These are phyloP conservation scores for Calephelis virginiensis DNA, from an alignment of 1,140 invertebrate species.

Conservation along the genomic window DNA sequence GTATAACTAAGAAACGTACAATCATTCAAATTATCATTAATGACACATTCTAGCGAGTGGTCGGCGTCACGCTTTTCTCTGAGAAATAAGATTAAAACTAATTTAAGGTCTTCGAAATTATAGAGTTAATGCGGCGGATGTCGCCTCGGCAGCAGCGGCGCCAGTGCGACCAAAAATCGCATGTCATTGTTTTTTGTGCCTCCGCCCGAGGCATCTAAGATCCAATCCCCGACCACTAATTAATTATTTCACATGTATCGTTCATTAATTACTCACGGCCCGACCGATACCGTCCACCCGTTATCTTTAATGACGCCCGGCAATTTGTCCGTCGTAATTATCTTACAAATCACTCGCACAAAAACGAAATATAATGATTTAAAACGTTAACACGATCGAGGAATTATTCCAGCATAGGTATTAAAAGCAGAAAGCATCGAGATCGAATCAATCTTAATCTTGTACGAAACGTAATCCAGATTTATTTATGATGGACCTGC, in stretches of 20 bases:
- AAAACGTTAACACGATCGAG: conserved; percentile 69
- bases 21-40: conserved; percentile 70
- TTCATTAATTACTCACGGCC: conserved; percentile 73
- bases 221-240: conserved; percentile 65
- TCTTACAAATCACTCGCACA: conserved; percentile 64
- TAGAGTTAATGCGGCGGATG: conserved; percentile 64
- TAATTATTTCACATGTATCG: conserved; percentile 78
- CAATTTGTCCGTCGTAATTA: conserved; percentile 75
- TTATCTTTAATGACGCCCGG: conserved; percentile 69
- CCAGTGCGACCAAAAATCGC: conserved; percentile 65
- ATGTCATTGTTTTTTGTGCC: conserved; percentile 76
- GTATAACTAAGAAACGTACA: conserved; percentile 42
- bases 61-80: conserved; percentile 65
- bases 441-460: conserved; percentile 78
- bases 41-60: conserved; percentile 61
- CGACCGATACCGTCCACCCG: conserved; percentile 60
- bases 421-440: conserved; percentile 74
- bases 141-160: conserved; percentile 61
- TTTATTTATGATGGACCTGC: conserved; percentile 74
- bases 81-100: conserved; percentile 69
- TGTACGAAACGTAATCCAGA: conserved; percentile 77
- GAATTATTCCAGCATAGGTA: conserved; percentile 60
- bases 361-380: conserved; percentile 70
- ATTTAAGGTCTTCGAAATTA: conserved; percentile 75
- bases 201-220: conserved; percentile 55